phyloP scores from a whole-genome alignment of 1,140 invertebrate genomes.

The Cataglyphis hispanica region DNA sequence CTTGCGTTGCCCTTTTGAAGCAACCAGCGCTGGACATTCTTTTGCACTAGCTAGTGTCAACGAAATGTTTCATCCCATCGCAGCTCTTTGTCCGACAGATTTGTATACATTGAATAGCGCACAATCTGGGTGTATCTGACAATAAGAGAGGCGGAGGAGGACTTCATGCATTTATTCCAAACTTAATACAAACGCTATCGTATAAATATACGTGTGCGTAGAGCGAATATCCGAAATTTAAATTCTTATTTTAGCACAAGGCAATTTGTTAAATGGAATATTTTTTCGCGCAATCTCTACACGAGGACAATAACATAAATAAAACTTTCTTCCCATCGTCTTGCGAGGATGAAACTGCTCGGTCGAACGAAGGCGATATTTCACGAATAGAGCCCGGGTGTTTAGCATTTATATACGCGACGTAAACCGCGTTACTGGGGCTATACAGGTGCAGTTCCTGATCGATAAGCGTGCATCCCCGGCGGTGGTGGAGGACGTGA shows the following conservation, averaged over 20 bases:
- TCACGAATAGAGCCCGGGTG: constrained; percentile 1
- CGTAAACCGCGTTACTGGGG: constrained; percentile 42
- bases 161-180: constrained; percentile 54
- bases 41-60: neutral
- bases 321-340: neutral
- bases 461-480: constrained; percentile 56
- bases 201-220: neutral
- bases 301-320: neutral
- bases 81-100: constrained; percentile 28
- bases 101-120: constrained; percentile 5
- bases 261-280: neutral
- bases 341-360: neutral
- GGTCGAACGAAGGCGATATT: constrained; percentile 17
- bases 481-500: neutral
- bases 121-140: constrained; percentile 9
- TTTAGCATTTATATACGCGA: constrained; percentile 60
- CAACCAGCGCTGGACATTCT: neutral
- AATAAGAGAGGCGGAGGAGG: neutral
- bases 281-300: neutral
- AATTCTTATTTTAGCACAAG: neutral
- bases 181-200: neutral
- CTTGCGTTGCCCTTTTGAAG: neutral
- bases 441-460: constrained; percentile 40
- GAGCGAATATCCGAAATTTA: neutral
- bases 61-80: constrained; percentile 16